Evolutionary conservation across 2,797 vertebrate species (phyloP).

Genomic region (Pseudochaenichthys georgianus): DNA sequence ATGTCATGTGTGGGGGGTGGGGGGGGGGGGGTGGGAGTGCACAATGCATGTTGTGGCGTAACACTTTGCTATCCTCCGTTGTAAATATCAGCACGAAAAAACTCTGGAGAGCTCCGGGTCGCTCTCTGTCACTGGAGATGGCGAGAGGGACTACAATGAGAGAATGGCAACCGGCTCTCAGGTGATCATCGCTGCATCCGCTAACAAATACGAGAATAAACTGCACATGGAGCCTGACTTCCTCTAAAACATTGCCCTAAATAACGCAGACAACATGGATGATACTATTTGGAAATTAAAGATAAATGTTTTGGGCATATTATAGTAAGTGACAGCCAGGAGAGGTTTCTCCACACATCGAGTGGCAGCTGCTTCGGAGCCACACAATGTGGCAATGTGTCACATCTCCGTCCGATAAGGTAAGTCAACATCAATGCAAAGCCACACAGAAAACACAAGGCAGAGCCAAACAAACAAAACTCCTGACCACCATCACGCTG

Average conservation of each 20-base stretch:
- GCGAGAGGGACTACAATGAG: slow-evolving; percentile 69
- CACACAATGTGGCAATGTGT: slow-evolving; percentile 71
- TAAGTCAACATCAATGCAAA: slow-evolving; percentile 60
- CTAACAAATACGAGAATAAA: slow-evolving; percentile 36
- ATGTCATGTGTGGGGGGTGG: slow-evolving; percentile 50
- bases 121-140: slow-evolving; percentile 62
- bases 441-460: slow-evolving; percentile 25
- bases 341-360: slow-evolving; percentile 23
- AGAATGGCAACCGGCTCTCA: slow-evolving; percentile 67
- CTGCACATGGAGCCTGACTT: slow-evolving; percentile 12
- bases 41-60: slow-evolving; percentile 35
- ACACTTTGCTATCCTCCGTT: slow-evolving; percentile 32
- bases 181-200: slow-evolving; percentile 66
- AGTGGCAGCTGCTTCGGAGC: slow-evolving; percentile 59
- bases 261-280: background rate
- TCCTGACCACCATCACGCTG: slow-evolving; percentile 45
- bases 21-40: slow-evolving; percentile 34
- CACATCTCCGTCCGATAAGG: slow-evolving; percentile 75
- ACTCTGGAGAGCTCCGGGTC: slow-evolving; percentile 74
- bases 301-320: slow-evolving; percentile 29
- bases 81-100: slow-evolving; percentile 59
- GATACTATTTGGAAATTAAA: slow-evolving; percentile 4
- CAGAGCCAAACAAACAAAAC: slow-evolving; percentile 67
- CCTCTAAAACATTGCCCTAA: background rate
- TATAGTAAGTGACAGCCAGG: slow-evolving; percentile 47